Evolutionary conservation across 1,140 invertebrate species (phyloP).

Genomic region (Drosophila littoralis): DNA sequence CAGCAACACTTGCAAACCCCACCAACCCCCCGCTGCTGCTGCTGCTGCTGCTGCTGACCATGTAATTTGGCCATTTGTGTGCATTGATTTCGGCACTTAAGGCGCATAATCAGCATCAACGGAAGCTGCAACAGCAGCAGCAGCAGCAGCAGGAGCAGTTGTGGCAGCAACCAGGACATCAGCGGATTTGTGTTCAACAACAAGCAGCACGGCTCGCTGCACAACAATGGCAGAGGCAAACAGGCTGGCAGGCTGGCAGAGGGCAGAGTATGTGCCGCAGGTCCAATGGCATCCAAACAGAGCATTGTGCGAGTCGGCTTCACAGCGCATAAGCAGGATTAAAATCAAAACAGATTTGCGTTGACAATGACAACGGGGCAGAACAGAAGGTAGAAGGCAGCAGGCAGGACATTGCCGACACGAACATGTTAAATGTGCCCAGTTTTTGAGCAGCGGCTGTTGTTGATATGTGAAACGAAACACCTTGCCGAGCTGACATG

Average conservation of each 20-base stretch:
- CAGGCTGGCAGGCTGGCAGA: neutral
- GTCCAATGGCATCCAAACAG: slow-evolving; percentile 37
- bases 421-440: slow-evolving; percentile 57
- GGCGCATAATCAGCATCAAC: slow-evolving; percentile 72
- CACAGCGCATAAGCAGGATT: slow-evolving; percentile 67
- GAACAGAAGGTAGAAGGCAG: neutral
- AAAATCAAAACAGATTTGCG: slow-evolving; percentile 77
- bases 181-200: slow-evolving; percentile 55
- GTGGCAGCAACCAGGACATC: slow-evolving; percentile 32
- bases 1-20: slow-evolving; percentile 47
- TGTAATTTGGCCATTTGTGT: slow-evolving; percentile 84
- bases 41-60: slow-evolving; percentile 27
- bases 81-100: slow-evolving; percentile 84
- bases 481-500: slow-evolving; percentile 44
- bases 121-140: slow-evolving; percentile 2
- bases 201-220: slow-evolving; percentile 60
- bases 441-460: slow-evolving; percentile 28
- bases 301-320: slow-evolving; percentile 41
- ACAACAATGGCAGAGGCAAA: slow-evolving; percentile 47
- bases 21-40: slow-evolving; percentile 5
- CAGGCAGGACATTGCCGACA: slow-evolving; percentile 3
- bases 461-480: slow-evolving; percentile 59
- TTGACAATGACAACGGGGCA: slow-evolving; percentile 55
- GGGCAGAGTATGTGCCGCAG: slow-evolving; percentile 11
- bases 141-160: slow-evolving; percentile 15